These are phyloP conservation scores for Brevipalpus yothersi DNA, from an alignment of 1,140 invertebrate genomes.

Conservation along the genomic window DNA sequence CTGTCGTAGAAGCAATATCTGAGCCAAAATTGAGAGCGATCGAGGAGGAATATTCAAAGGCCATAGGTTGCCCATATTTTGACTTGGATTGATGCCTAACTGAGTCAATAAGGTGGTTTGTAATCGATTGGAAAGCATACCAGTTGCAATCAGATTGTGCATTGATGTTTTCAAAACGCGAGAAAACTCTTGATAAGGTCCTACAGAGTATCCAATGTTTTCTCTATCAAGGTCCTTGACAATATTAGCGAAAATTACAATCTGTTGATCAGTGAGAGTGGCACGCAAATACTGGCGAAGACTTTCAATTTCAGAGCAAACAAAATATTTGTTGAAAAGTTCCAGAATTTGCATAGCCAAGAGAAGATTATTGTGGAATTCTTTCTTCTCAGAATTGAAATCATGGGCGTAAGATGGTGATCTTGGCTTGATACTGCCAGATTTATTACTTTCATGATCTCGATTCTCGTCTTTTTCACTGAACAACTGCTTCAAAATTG, in stretches of 20 bases:
- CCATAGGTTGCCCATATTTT: conserved; percentile 30
- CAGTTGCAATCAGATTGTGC: conserved; percentile 52
- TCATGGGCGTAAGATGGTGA: conserved; percentile 29
- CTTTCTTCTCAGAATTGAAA: conserved; percentile 45
- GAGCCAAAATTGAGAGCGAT: conserved; percentile 51
- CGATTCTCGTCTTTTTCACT: conserved; percentile 36
- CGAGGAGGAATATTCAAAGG: conserved; percentile 57
- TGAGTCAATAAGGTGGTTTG: conserved; percentile 38
- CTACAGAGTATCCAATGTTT: conserved; percentile 46
- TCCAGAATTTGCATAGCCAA: conserved; percentile 51
- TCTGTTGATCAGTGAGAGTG: conserved; percentile 45
- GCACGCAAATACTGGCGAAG: conserved; percentile 30
- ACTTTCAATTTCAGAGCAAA: conserved; percentile 33
- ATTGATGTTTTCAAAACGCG: conserved; percentile 42
- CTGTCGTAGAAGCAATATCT: conserved; percentile 39
- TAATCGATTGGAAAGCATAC: conserved; percentile 33
- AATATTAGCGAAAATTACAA: conserved; percentile 51
- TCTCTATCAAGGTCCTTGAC: conserved; percentile 63
- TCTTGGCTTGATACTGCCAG: conserved; percentile 11
- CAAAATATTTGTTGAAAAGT: conserved; percentile 38
- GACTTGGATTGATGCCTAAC: conserved; percentile 43
- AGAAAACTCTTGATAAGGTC: conserved; percentile 38
- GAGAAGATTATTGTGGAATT: conserved; percentile 40
- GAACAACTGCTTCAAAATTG: conserved; percentile 71
- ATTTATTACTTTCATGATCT: conserved; percentile 11